Base-by-base conservation (phyloP, 1,140 invertebrate species). In the Euwallacea fornicatus region DNA sequence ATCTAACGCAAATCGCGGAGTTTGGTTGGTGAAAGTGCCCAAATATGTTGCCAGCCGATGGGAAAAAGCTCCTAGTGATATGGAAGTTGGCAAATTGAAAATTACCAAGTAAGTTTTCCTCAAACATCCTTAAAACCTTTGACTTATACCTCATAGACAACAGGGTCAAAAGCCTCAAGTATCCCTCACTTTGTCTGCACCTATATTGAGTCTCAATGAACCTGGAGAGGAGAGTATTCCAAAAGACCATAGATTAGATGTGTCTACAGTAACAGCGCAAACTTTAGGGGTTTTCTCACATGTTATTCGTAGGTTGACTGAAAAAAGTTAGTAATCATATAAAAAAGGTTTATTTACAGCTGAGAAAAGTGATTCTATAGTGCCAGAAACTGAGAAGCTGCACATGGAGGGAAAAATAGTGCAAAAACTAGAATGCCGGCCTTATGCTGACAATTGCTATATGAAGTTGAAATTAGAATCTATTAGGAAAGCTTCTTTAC, bases 21-120 rank as follows among this genome's bases (percentile, higher is more conserved):
- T 98, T 7, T 98, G 96, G 96, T 84, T 98, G 8, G 96, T 98
- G 0, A 98, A 98, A 86, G 95, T 97, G 21, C 96, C 96, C 3
- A 98, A 98, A 85, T 98, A 97, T 84, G 91, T 98, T 74, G 91
- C 95, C 2, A 93, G 91, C 72, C 89, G 90, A 83, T 97, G 94
- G 94, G 90, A 95, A 76, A 93, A 92, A 82, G 90, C 92, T 53
- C 86, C 89, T 21, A 89, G 87, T 42, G 88, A 89, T 76, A 86
- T 88, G 71, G 90, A 93, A 83, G 90, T 92, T 69, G 92, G 91
- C n/a, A 91, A 91, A 82, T 82, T 94, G 1, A 89, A 86, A 79
- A 93, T 94, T 73, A 84, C 85, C 15, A 90, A 88, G 88, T 89
- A 83, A 81, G 83, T 55, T 53, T 16, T 50, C 13, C 13, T 13